Evolutionary conservation across 2,113 vertebrate species (phyloP), one percentile per base, ranked within the genome.

Genomic region (Miniopterus natalensis): DNA sequence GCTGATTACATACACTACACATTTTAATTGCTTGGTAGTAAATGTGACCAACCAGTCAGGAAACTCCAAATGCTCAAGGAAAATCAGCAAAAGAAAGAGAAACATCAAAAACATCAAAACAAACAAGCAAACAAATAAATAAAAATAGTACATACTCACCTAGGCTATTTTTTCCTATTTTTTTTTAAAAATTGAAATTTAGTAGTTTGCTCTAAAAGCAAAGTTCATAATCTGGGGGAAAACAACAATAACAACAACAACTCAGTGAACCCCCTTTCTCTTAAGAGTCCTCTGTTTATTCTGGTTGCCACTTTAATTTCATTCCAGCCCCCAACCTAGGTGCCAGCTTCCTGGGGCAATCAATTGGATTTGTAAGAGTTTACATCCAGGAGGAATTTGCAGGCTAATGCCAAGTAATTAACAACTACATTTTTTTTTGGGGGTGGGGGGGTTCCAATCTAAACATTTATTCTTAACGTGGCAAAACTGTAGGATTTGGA

Each of bases 391-490:
- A 45, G 47, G 15, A 47, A 55, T 81, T 88, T 92, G 71, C 15
- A 57, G 7, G 53, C 29, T 42, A 36, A 74, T 89, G 83, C 25
- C 31, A 94, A 84, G 29, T 79, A 68, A 96, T 18, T 92, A 70
- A 93, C 40, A 66, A 57, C 8, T 31, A 27, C 75, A 81, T 31
- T 73, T 29, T 51, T 57, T 86, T 31, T 51, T 74, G 13, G 36
- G 36, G 36, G 36, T 2, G 36, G 36, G 36, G 36, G 36, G 36
- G 81, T 81, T 90, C 83, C 47, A 68, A 74, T 83, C n/a, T 31
- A 80, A 91, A 75, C 68, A 75, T 89, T 78, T 92, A 88, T 79
- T 96, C 51, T 70, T 89, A 94, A 80, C 21, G n/a, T 88, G 77
- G 18, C 25, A 93, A 40, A 88, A 83, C 59, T 31, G 55, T 68